A percentile compares a stretch with the other conserved stretches of the same genome.
These are phyloP conservation scores for Dasyornis broadbenti DNA, from an alignment of 2,113 vertebrate genomes.

Conservation along the genomic window DNA sequence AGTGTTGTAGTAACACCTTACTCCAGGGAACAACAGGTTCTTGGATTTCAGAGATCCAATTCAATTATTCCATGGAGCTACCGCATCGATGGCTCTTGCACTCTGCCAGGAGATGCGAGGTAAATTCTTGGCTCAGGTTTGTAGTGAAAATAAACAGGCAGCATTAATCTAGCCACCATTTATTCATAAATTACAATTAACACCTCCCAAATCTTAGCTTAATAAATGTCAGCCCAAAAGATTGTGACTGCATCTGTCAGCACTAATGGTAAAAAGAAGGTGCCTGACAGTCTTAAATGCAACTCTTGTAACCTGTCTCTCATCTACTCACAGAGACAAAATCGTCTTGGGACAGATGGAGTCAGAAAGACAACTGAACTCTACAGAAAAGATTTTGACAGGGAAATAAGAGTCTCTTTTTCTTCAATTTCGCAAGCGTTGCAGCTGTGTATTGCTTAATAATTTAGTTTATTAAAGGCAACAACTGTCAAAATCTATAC, in stretches of 20 bases:
- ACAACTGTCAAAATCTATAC: slow-evolving; percentile 34
- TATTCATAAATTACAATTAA: neutral
- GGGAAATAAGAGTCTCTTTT: neutral
- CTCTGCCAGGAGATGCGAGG: neutral
- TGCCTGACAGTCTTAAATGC: neutral
- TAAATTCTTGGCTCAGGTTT: neutral
- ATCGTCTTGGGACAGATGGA: neutral
- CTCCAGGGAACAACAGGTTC: neutral
- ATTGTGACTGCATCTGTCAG: neutral
- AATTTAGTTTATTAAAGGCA: slow-evolving; percentile 35
- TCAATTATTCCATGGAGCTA: neutral
- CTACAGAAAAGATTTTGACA: neutral
- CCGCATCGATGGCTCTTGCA: neutral
- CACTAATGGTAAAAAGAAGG: neutral
- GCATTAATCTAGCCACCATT: neutral
- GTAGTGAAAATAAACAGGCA: neutral
- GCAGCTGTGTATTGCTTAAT: neutral
- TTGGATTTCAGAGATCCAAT: neutral
- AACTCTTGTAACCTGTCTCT: neutral
- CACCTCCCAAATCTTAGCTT: neutral
- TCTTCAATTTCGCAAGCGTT: neutral
- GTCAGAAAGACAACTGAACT: neutral
- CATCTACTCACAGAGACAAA: neutral
- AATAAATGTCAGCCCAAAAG: neutral
- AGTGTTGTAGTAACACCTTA: neutral